A percentile compares a stretch with the other conserved stretches of the same genome.
These are phyloP conservation scores for Syngnathus typhle DNA, from an alignment of 2,113 vertebrate species.

Conservation along the genomic window DNA sequence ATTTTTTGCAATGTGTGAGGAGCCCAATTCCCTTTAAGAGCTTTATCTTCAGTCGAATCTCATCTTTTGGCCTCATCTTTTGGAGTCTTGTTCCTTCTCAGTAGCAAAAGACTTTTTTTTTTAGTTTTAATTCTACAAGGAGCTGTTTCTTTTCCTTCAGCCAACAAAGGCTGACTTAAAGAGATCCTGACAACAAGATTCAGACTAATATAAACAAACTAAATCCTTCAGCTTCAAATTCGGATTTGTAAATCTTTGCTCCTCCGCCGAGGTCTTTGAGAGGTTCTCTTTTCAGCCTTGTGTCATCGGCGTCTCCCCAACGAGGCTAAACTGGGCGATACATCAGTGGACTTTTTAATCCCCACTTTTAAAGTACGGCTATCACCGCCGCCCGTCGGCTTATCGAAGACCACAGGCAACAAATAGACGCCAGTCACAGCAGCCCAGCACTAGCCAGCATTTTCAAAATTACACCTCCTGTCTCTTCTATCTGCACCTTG, in stretches of 20 bases:
- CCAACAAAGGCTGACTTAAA: not conserved
- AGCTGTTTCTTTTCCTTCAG: not conserved
- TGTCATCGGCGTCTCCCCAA: not conserved
- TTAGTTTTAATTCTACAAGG: not conserved
- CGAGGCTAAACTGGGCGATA: not conserved
- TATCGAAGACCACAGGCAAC: not conserved
- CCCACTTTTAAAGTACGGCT: not conserved
- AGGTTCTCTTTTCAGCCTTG: not conserved
- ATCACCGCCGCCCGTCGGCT: not conserved
- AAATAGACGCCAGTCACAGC: constrained; percentile 5
- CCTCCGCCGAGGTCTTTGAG: not conserved
- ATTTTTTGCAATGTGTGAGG: too few species aligned
- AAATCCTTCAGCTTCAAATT: not conserved
- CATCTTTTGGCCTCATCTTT: not conserved
- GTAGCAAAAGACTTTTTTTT: not conserved
- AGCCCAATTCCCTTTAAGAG: too few species aligned
- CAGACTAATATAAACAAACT: not conserved
- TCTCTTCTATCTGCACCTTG: not conserved
- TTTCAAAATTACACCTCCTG: constrained; percentile 4
- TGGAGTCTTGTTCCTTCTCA: not conserved
- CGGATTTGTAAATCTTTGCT: not conserved
- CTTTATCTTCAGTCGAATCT: not conserved
- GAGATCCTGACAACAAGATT: not conserved
- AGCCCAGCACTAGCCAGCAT: not conserved
- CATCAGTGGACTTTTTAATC: not conserved